Evolutionary conservation across 2,888 invertebrate genomes (phyloP), one percentile per base, ranked within the genome.

Genomic region (Biston stratarius): DNA sequence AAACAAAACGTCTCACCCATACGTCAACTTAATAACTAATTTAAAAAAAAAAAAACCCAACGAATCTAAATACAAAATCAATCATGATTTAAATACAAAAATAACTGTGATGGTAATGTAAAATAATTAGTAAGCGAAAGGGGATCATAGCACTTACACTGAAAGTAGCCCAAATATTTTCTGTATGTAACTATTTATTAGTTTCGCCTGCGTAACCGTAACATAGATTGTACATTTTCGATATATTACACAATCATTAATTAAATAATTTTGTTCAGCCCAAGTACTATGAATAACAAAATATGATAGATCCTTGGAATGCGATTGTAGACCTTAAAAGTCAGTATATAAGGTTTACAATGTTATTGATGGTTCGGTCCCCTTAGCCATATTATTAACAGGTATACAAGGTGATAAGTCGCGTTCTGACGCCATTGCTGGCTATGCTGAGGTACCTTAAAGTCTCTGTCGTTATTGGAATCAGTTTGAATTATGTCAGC

Each of bases 101-200:
- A 56, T 33, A 74, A 74, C 57, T 70, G 65, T 77, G 74, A 72
- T 74, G 69, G 64, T 52, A 71, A 69, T 59, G 62, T 73, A 67
- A 71, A 75, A 72, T 74, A 49, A 73, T 69, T 59, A 60, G 67
- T 65, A 73, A 65, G 76, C 65, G 68, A 69, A 74, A 48, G 63
- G 47, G 67, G 64, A 76, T 78, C 78, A 79, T 82, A 84, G 83
- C 82, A 81, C 83, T 83, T 77, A 79, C 78, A 83, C 79, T 78
- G 82, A 76, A 67, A 75, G 61, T 70, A 73, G 74, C 71, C 72
- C 71, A 78, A 74, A 74, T 60, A 71, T 63, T 69, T 51, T 45
- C n/a, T 52, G 61, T 71, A 69, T 66, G 62, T 58, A 67, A 71
- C 24, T 59, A 62, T 70, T 70, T 60, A 65, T 67, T 71, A 74